Percentiles rank a stretch among this genome's conserved stretches.
phyloP scores from a whole-genome alignment of 1,140 invertebrate genomes.

The Leptopilina boulardi region DNA sequence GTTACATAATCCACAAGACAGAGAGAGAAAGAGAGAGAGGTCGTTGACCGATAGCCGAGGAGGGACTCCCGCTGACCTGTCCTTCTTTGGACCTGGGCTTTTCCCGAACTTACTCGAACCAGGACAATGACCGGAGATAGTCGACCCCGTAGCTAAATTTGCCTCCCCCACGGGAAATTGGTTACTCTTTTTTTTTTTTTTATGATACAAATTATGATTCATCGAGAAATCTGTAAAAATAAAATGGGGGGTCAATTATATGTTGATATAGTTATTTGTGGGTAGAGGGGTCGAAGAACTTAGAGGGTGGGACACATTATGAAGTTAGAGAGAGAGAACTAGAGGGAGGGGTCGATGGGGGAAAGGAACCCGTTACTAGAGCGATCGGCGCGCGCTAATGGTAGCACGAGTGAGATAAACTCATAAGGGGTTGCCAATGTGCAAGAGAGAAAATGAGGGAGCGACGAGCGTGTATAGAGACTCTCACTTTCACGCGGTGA shows the following conservation, averaged over 20 bases:
- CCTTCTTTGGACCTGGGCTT: constrained; percentile 33
- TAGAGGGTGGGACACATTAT: constrained; percentile 45
- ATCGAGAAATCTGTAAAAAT: constrained; percentile 22
- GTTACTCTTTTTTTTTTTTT: not conserved
- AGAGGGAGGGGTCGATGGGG: constrained; percentile 42
- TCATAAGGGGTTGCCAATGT: constrained; percentile 38
- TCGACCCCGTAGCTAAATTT: not conserved
- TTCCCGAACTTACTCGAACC: constrained; percentile 26
- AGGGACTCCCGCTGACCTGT: constrained; percentile 57
- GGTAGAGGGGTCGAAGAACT: constrained; percentile 37
- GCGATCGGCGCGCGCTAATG: constrained; percentile 62
- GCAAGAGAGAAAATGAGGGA: constrained; percentile 56
- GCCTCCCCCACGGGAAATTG: no score
- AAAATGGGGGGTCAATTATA: not conserved
- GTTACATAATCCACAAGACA: constrained; percentile 63
- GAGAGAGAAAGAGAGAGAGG: no score
- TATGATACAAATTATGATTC: no score
- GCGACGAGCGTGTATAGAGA: constrained; percentile 65
- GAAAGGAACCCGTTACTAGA: constrained; percentile 74
- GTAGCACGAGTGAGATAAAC: constrained; percentile 54
- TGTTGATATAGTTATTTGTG: constrained; percentile 36
- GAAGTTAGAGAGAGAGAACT: constrained; percentile 37
- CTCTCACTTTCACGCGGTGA: constrained; percentile 77
- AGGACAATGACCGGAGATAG: constrained; percentile 30
- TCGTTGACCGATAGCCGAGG: constrained; percentile 69